phyloP scores from a whole-genome alignment of 2,797 vertebrate genomes.

The Gadopsis bispinosus region DNA sequence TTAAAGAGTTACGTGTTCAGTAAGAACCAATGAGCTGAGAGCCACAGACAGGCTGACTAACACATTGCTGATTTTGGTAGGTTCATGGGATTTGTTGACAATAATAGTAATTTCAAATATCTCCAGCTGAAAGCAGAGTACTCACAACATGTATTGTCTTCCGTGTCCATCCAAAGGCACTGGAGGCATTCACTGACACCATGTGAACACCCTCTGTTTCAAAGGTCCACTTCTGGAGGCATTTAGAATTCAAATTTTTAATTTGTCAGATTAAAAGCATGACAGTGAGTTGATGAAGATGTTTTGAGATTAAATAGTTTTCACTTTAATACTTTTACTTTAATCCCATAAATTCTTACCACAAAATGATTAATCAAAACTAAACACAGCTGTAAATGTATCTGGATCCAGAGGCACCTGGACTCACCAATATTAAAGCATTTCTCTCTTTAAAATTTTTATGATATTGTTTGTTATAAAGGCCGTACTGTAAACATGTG shows the following conservation, averaged over 20 bases:
- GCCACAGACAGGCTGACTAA: neutral
- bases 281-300: no score
- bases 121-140: neutral
- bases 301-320: no score
- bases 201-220: conserved; percentile 57
- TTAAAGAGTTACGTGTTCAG: neutral
- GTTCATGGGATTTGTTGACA: neutral
- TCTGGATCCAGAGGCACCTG: neutral
- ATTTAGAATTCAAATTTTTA: neutral
- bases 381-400: neutral
- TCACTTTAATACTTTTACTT: no score
- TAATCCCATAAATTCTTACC: neutral
- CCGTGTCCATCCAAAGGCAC: conserved; percentile 61
- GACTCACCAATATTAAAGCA: neutral
- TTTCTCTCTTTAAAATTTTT: neutral
- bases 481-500: neutral
- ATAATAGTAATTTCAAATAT: neutral
- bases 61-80: neutral
- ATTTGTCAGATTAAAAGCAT: neutral
- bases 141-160: conserved; percentile 63
- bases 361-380: neutral
- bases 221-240: conserved; percentile 62
- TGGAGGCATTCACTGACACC: conserved; percentile 68
- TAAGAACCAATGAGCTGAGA: neutral
- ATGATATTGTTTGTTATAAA: neutral